Conservation (phyloP, 2,113 vertebrate species). For the Pseudopipra pipra region DNA sequence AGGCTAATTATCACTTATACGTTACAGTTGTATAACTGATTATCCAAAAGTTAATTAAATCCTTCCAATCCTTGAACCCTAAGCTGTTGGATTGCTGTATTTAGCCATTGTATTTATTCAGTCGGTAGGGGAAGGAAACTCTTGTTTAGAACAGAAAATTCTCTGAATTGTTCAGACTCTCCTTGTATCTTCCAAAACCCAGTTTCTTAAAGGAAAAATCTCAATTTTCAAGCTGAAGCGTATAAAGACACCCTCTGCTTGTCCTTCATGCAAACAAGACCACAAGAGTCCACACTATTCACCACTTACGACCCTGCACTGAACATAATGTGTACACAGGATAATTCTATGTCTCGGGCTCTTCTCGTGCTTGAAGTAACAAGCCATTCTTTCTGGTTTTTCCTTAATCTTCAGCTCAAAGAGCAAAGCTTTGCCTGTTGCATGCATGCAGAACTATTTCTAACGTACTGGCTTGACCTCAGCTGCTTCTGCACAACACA, state of each 20-base stretch:
- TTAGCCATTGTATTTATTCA: conserved; percentile 30
- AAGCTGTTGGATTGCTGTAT: background rate
- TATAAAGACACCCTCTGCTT: background rate
- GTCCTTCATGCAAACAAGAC: background rate
- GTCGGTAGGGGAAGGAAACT: background rate
- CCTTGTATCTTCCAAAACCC: background rate
- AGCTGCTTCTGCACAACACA: background rate
- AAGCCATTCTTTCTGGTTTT: background rate
- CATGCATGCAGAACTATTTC: background rate
- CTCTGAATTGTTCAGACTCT: background rate
- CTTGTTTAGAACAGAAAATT: background rate
- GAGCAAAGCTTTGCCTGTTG: background rate
- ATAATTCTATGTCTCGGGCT: background rate
- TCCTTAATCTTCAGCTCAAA: background rate
- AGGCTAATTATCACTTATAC: background rate
- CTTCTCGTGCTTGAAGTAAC: background rate
- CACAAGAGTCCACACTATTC: background rate
- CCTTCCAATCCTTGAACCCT: background rate
- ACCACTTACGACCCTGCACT: background rate
- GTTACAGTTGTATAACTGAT: background rate
- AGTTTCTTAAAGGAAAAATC: background rate
- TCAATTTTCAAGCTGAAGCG: background rate
- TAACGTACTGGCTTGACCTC: background rate
- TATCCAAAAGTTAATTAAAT: background rate
- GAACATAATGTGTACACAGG: background rate